A percentile compares a stretch with the other conserved stretches of the same genome.
Conservation (phyloP, 2,888 invertebrate species). For the Onchidella celtica region DNA sequence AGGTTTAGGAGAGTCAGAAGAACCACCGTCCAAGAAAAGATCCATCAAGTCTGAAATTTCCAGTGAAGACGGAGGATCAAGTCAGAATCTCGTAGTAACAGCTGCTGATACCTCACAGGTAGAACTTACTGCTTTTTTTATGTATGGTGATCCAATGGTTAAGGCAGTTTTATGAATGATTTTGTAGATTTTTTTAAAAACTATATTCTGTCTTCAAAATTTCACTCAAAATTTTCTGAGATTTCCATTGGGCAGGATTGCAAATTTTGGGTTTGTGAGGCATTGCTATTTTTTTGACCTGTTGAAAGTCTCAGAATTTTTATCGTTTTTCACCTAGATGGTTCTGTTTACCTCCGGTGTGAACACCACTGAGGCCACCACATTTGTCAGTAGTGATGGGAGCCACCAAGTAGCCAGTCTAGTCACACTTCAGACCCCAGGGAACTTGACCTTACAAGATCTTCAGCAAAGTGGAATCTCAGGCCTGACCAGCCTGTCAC, state of each 20-base stretch:
- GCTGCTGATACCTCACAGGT: conserved; percentile 37
- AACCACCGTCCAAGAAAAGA: conserved; percentile 43
- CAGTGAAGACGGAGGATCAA: conserved; percentile 15
- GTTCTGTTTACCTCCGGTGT: conserved; percentile 29
- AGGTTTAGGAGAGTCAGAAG: conserved; percentile 34
- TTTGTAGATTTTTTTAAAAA: no score
- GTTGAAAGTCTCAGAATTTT: no score
- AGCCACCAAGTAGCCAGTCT: conserved; percentile 34
- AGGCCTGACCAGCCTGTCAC: conserved; percentile 67
- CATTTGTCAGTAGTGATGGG: conserved; percentile 33
- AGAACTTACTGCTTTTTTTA: no score
- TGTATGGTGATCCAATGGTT: no score
- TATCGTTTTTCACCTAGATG: no score
- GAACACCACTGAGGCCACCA: background rate
- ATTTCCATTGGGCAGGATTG: no score
- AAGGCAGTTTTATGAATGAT: no score
- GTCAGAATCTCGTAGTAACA: conserved; percentile 42
- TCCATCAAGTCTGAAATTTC: conserved; percentile 37
- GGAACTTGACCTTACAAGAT: conserved; percentile 50
- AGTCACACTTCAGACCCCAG: conserved; percentile 47
- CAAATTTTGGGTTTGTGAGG: no score
- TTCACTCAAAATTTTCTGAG: no score
- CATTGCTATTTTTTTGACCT: no score
- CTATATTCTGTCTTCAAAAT: no score
- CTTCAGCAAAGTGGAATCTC: conserved; percentile 64